Percentiles rank a stretch among this genome's conserved stretches.
Evolutionary conservation across 2,888 invertebrate species (phyloP).

Genomic region (Apeira syringaria): DNA sequence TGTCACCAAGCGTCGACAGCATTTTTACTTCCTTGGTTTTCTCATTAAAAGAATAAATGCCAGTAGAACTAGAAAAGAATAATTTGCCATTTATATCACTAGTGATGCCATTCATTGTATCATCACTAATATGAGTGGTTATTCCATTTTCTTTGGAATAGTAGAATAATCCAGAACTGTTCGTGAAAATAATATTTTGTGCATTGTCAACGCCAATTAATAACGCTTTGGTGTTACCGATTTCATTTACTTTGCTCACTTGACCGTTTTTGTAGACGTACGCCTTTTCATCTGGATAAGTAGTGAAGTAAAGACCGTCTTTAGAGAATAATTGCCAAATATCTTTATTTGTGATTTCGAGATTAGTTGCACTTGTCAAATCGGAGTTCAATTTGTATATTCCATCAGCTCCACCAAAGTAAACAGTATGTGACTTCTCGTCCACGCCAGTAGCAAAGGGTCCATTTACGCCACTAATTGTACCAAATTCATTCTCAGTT

Average conservation of each 20-base stretch:
- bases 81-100: conserved; percentile 41
- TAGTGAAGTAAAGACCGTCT: conserved; percentile 58
- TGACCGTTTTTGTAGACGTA: conserved; percentile 36
- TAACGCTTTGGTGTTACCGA: conserved; percentile 35
- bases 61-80: conserved; percentile 39
- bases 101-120: conserved; percentile 37
- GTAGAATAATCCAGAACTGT: conserved; percentile 45
- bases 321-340: conserved; percentile 67
- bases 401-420: conserved; percentile 58
- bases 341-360: conserved; percentile 40
- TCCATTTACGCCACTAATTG: conserved; percentile 46
- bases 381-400: conserved; percentile 53
- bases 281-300: conserved; percentile 45
- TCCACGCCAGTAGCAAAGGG: conserved; percentile 63
- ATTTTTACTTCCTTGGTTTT: conserved; percentile 18
- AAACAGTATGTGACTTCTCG: conserved; percentile 42
- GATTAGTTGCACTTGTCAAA: conserved; percentile 40
- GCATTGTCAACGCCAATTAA: conserved; percentile 41
- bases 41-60: conserved; percentile 34
- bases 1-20: conserved; percentile 30
- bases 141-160: conserved; percentile 24
- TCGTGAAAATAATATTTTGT: conserved; percentile 39
- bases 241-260: conserved; percentile 31
- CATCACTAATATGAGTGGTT: conserved; percentile 23
- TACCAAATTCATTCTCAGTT: conserved; percentile 43